These are phyloP conservation scores for Acanthurus lineatus DNA, from an alignment of 2,797 vertebrate genomes.

Conservation along the genomic window DNA sequence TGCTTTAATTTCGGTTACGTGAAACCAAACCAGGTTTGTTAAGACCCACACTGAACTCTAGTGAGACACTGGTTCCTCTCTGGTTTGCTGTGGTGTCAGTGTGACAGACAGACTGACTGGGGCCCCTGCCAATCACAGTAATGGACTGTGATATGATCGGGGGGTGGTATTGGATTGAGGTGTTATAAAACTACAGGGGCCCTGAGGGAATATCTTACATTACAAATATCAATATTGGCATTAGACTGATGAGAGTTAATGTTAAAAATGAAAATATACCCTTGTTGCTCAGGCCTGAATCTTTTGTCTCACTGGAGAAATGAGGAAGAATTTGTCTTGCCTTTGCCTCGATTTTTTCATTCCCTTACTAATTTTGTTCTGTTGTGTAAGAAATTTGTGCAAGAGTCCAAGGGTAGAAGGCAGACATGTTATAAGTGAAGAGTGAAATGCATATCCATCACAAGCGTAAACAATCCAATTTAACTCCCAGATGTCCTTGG, in stretches of 20 bases:
- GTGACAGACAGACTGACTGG: constrained; percentile 18
- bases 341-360: background rate
- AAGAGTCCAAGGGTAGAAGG: background rate
- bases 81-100: background rate
- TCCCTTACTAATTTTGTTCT: background rate
- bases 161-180: background rate
- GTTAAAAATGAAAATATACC: background rate
- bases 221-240: constrained; percentile 37
- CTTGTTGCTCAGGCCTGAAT: background rate
- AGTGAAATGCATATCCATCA: constrained; percentile 43
- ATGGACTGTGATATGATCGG: constrained; percentile 55
- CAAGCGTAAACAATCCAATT: constrained; percentile 66
- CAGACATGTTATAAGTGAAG: constrained; percentile 8
- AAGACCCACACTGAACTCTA: background rate
- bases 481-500: constrained; percentile 59
- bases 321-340: background rate
- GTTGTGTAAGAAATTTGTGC: background rate
- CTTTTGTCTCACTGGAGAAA: background rate
- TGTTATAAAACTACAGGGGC: constrained; percentile 19
- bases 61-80: background rate
- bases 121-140: constrained; percentile 59
- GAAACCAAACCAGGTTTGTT: background rate
- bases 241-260: constrained; percentile 31
- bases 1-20: background rate
- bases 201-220: constrained; percentile 11